phyloP scores from a whole-genome alignment of 2,888 invertebrate genomes.

The Prenolepis imparis region DNA sequence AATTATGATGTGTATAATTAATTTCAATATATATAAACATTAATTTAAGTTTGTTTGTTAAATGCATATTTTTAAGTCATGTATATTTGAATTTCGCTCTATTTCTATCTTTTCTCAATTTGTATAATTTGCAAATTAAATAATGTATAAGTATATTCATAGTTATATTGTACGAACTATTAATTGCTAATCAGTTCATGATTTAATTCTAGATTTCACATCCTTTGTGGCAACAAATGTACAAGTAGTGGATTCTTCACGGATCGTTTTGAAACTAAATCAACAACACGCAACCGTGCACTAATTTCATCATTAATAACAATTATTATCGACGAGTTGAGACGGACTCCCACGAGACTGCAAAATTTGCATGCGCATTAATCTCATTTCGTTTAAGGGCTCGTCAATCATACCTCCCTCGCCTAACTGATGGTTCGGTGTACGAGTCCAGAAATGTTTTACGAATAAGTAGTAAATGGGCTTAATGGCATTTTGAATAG shows the following conservation, averaged over 20 bases:
- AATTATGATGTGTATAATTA: not conserved
- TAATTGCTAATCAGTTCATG: constrained; percentile 17
- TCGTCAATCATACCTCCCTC: constrained; percentile 78
- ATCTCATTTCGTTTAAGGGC: constrained; percentile 79
- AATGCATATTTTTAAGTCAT: not conserved
- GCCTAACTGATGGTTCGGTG: constrained; percentile 51
- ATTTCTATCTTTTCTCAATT: not conserved
- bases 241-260: not conserved
- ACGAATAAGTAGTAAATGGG: constrained; percentile 64
- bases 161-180: not conserved
- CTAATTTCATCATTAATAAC: constrained; percentile 74
- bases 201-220: not conserved
- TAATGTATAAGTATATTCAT: not conserved
- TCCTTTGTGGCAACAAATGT: not conserved
- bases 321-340: constrained; percentile 69
- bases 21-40: constrained; percentile 1
- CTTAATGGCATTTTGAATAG: constrained; percentile 71
- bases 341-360: constrained; percentile 52
- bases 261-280: not conserved
- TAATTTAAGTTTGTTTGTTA: constrained; percentile 5
- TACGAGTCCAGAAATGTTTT: constrained; percentile 58
- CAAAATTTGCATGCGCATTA: constrained; percentile 78
- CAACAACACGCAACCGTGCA: constrained; percentile 41
- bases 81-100: not conserved
- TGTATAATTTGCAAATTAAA: constrained; percentile 4